phyloP scores from a whole-genome alignment of 2,797 vertebrate genomes.

The Sparus aurata region DNA sequence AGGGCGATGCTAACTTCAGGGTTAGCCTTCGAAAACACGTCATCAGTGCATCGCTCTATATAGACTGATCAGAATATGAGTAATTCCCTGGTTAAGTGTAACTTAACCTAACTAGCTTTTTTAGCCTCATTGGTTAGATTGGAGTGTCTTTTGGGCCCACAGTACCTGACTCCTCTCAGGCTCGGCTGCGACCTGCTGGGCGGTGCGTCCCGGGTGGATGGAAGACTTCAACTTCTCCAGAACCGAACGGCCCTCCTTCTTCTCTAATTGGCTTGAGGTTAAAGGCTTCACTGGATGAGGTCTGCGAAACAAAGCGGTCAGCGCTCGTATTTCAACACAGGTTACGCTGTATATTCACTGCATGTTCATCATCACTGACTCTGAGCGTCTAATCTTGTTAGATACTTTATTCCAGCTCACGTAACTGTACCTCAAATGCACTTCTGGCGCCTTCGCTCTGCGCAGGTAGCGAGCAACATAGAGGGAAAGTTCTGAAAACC shows the following conservation, averaged over 20 bases:
- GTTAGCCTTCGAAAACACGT: too few relatives aligned
- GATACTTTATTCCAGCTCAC: slow-evolving; percentile 7
- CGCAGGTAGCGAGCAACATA: too few relatives aligned
- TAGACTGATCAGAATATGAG: too few relatives aligned
- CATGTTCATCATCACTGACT: neutral
- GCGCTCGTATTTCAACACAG: slow-evolving; percentile 37
- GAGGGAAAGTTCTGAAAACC: too few relatives aligned
- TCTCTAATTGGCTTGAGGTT: slow-evolving; percentile 85
- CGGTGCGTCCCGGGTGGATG: slow-evolving; percentile 81
- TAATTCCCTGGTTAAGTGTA: too few relatives aligned
- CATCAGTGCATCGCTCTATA: too few relatives aligned
- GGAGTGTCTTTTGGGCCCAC: neutral
- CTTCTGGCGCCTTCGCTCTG: neutral
- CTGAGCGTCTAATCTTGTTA: neutral
- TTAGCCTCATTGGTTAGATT: too few relatives aligned
- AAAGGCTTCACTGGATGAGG: slow-evolving; percentile 95
- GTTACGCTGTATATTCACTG: neutral
- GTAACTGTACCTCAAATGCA: slow-evolving; percentile 11
- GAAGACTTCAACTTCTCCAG: slow-evolving; percentile 91
- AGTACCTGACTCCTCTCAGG: slow-evolving; percentile 80
- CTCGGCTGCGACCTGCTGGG: slow-evolving; percentile 78
- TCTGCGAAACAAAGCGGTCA: slow-evolving; percentile 80
- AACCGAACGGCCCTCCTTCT: slow-evolving; percentile 88
- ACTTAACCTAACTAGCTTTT: too few relatives aligned
- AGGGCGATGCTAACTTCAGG: too few relatives aligned